Conservation (phyloP, 2,888 invertebrate genomes). For the Halocaridina rubra region DNA sequence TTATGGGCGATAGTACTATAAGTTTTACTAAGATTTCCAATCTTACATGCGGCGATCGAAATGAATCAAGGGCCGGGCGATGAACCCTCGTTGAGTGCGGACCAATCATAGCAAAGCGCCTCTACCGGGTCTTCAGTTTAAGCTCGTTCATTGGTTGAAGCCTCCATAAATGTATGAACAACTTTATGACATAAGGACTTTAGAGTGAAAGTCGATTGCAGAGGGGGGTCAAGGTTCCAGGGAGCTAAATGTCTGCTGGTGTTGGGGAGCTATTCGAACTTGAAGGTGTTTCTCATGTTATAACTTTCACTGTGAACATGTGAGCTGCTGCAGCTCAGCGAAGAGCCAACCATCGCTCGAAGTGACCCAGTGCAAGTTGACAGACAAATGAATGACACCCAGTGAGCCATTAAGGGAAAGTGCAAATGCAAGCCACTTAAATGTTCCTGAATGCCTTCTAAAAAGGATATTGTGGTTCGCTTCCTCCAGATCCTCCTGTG, state of each 20-base stretch:
- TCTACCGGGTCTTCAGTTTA: conserved; percentile 5
- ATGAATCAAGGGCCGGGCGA: conserved; percentile 57
- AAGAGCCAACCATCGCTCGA: too few relatives aligned
- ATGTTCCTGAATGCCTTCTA: too few relatives aligned
- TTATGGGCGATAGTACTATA: not conserved
- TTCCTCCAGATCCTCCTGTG: not conserved
- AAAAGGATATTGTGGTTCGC: too few relatives aligned
- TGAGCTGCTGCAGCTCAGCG: not conserved
- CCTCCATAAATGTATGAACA: conserved; percentile 18
- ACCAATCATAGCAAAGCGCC: conserved; percentile 50
- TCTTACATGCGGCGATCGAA: conserved; percentile 38
- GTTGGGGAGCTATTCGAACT: conserved; percentile 43
- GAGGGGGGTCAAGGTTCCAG: conserved; percentile 42
- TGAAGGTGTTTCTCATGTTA: conserved; percentile 42
- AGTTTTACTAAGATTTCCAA: conserved; percentile 1
- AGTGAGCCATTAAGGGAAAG: too few relatives aligned
- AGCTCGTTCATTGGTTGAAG: conserved; percentile 28
- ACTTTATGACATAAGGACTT: conserved; percentile 15
- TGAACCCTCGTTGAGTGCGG: conserved; percentile 51
- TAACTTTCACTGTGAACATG: conserved; percentile 59
- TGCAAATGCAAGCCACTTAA: too few relatives aligned
- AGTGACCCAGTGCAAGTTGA: too few relatives aligned
- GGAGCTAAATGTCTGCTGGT: conserved; percentile 11
- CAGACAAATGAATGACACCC: too few relatives aligned
- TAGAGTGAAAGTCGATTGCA: conserved; percentile 49